Percentiles rank a stretch among this genome's conserved stretches.
These are phyloP conservation scores for Mormoops blainvillei DNA, from an alignment of 2,113 vertebrate species.

Conservation along the genomic window DNA sequence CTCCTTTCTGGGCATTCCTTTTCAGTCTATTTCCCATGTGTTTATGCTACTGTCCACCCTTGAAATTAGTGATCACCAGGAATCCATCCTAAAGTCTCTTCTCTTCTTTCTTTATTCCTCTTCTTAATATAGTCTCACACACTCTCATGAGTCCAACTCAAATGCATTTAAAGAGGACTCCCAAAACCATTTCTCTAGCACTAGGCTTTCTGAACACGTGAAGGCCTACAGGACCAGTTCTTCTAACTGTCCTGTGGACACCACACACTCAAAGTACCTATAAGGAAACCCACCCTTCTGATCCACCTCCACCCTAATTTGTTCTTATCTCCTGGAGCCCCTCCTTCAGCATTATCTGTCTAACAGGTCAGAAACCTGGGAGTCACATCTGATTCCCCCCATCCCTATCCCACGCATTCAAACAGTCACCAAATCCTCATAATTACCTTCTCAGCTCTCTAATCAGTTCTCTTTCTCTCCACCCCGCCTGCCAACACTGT, in stretches of 20 bases:
- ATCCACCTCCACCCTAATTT: neutral
- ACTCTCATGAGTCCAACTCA: neutral
- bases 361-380: neutral
- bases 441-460: neutral
- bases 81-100: neutral
- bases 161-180: neutral
- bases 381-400: neutral
- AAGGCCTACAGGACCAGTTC: neutral
- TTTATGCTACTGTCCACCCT: neutral
- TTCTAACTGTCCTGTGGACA: neutral
- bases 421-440: neutral
- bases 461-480: neutral
- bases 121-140: neutral
- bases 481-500: neutral
- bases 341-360: neutral
- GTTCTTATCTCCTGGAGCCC: neutral
- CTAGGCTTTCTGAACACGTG: neutral
- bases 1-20: conserved; percentile 35
- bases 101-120: neutral
- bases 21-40: conserved; percentile 40
- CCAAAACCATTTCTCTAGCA: neutral
- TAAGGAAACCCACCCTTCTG: neutral
- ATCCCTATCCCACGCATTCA: neutral
- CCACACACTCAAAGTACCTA: neutral
- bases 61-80: conserved; percentile 28